Conservation (phyloP, 2,888 invertebrate species). For the Lithophane leautieri region DNA sequence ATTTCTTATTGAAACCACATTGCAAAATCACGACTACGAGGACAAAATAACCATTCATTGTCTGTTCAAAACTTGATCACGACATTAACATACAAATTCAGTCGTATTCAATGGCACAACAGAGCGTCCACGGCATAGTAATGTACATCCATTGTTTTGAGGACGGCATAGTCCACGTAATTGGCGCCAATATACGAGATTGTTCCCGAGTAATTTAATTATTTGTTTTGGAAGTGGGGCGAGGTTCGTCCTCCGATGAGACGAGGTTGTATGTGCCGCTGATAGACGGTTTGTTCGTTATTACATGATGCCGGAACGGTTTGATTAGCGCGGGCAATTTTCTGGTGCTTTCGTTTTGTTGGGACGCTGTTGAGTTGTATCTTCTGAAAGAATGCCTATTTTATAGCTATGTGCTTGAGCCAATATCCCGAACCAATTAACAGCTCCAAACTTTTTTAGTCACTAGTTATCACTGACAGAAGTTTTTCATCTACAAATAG, state of each 20-base stretch:
- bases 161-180: constrained; percentile 59
- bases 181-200: constrained; percentile 65
- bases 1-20: not conserved
- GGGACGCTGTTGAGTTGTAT: not conserved
- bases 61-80: constrained; percentile 49
- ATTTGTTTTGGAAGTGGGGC: constrained; percentile 66
- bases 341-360: constrained; percentile 16
- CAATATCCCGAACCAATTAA: not conserved
- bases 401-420: not conserved
- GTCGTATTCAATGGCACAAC: constrained; percentile 50
- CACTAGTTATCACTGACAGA: not conserved
- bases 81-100: constrained; percentile 59
- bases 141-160: constrained; percentile 58
- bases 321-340: constrained; percentile 33
- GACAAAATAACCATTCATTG: constrained; percentile 35
- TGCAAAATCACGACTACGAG: not conserved
- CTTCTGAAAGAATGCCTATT: not conserved
- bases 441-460: not conserved
- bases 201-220: constrained; percentile 68
- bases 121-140: constrained; percentile 53
- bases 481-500: not conserved
- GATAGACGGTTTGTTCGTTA: constrained; percentile 39
- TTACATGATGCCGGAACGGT: constrained; percentile 27
- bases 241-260: constrained; percentile 38
- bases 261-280: constrained; percentile 14